Percentiles rank a stretch among this genome's conserved stretches.
Conservation (phyloP, 2,888 invertebrate species). For the Drosophila barbarae region DNA sequence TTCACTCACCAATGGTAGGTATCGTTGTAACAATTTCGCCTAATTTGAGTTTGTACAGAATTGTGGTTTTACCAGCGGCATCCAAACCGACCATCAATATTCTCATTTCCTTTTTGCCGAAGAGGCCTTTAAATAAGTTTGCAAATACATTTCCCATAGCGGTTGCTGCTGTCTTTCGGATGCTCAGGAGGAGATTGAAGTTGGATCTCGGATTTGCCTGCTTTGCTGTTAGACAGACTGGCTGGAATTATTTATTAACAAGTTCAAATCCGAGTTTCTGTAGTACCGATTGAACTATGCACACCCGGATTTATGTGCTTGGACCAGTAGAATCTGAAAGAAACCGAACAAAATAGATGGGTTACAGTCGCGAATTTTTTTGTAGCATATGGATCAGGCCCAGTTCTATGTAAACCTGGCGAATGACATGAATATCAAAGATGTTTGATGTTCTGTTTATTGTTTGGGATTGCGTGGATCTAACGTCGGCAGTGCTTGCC, state of each 20-base stretch:
- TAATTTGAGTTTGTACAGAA: constrained; percentile 99
- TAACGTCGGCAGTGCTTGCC: neutral
- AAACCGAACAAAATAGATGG: constrained; percentile 9
- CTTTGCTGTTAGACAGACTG: constrained; percentile 31
- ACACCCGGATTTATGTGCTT: constrained; percentile 55
- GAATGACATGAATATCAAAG: constrained; percentile 27
- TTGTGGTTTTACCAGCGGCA: constrained; percentile 99
- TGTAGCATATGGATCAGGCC: neutral
- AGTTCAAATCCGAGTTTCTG: constrained; percentile 73
- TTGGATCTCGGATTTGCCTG: constrained; percentile 39
- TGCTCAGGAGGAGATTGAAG: constrained; percentile 38
- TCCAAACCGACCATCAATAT: constrained; percentile 99
- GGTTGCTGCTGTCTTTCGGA: constrained; percentile 23
- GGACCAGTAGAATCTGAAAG: constrained; percentile 62
- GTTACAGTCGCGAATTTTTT: constrained; percentile 10
- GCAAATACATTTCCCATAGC: constrained; percentile 98
- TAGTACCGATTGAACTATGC: constrained; percentile 50
- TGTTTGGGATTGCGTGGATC: neutral
- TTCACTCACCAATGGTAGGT: constrained; percentile 92
- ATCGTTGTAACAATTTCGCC: constrained; percentile 99
- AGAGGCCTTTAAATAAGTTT: constrained; percentile 98
- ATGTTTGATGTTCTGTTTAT: constrained; percentile 31
- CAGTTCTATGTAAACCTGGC: neutral
- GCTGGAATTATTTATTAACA: constrained; percentile 56
- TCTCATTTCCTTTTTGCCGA: constrained; percentile 99